These are phyloP conservation scores for Acridotheres tristis DNA, from an alignment of 2,797 vertebrate genomes.

Conservation along the genomic window DNA sequence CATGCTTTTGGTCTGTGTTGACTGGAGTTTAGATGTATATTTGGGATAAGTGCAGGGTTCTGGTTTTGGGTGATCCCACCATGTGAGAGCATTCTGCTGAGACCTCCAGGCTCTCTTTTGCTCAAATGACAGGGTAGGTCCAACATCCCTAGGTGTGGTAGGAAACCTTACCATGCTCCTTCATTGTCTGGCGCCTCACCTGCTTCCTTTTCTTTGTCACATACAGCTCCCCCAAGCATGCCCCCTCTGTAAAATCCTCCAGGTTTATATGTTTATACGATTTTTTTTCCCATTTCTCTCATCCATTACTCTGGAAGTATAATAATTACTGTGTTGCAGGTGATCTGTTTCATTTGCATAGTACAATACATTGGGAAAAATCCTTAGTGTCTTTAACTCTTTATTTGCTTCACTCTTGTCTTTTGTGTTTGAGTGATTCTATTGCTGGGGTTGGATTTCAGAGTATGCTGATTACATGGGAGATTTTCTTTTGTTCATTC, in stretches of 20 bases:
- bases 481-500: not conserved
- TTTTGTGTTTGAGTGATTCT: not conserved
- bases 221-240: rapidly evolving
- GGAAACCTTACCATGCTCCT: not conserved
- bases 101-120: rapidly evolving
- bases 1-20: rapidly evolving
- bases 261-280: rapidly evolving
- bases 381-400: rapidly evolving
- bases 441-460: rapidly evolving
- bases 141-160: rapidly evolving
- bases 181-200: rapidly evolving
- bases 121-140: too few species aligned
- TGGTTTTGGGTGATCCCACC: too few species aligned
- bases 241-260: not conserved
- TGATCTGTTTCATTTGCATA: rapidly evolving
- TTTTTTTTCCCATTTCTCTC: not conserved
- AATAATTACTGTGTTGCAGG: rapidly evolving
- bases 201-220: not conserved
- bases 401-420: rapidly evolving
- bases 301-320: not conserved
- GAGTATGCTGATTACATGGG: rapidly evolving
- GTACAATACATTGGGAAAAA: rapidly evolving
- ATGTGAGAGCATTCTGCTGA: not conserved
- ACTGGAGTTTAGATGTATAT: rapidly evolving
- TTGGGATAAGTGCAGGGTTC: rapidly evolving